These are phyloP conservation scores for Romanomermis culicivorax DNA, from an alignment of 2,888 invertebrate species.

Conservation along the genomic window DNA sequence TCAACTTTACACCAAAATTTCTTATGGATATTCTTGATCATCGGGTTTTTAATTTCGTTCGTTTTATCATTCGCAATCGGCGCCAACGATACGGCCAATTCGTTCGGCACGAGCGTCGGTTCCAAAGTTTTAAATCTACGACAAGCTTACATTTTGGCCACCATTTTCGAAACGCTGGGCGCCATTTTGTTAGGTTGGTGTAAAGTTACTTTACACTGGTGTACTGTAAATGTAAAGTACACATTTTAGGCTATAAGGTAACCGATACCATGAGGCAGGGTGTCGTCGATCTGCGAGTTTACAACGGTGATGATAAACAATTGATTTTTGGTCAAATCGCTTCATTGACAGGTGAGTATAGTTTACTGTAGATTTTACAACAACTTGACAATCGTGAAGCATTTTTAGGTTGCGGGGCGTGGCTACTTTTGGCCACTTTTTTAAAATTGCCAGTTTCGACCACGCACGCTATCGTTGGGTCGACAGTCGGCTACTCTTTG, in stretches of 20 bases:
- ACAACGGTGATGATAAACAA: slow-evolving; percentile 53
- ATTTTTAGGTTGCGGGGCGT: slow-evolving; percentile 59
- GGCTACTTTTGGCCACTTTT: slow-evolving; percentile 81
- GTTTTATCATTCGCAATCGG: slow-evolving; percentile 91
- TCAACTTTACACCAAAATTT: too few relatives aligned
- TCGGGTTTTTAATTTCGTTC: slow-evolving; percentile 84
- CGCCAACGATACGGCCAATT: slow-evolving; percentile 95
- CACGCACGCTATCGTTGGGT: slow-evolving; percentile 94
- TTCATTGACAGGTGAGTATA: slow-evolving; percentile 41
- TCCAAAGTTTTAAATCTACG: slow-evolving; percentile 77
- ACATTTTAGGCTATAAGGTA: slow-evolving; percentile 52
- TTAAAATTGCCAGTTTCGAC: slow-evolving; percentile 92
- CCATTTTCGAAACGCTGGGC: slow-evolving; percentile 85
- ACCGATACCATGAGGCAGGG: slow-evolving; percentile 97
- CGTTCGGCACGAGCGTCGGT: slow-evolving; percentile 94
- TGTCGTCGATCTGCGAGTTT: slow-evolving; percentile 65
- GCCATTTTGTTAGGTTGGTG: slow-evolving; percentile 68
- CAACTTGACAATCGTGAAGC: slow-evolving; percentile 10
- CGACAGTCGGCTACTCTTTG: slow-evolving; percentile 85
- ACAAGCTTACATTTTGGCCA: slow-evolving; percentile 85
- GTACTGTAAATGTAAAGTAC: too few relatives aligned
- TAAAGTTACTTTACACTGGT: too few relatives aligned
- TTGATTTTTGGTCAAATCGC: slow-evolving; percentile 79
- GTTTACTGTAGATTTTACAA: too few relatives aligned
- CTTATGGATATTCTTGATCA: too few relatives aligned